Base-by-base conservation (phyloP, 1,140 invertebrate genomes). In the Orius insidiosus region DNA sequence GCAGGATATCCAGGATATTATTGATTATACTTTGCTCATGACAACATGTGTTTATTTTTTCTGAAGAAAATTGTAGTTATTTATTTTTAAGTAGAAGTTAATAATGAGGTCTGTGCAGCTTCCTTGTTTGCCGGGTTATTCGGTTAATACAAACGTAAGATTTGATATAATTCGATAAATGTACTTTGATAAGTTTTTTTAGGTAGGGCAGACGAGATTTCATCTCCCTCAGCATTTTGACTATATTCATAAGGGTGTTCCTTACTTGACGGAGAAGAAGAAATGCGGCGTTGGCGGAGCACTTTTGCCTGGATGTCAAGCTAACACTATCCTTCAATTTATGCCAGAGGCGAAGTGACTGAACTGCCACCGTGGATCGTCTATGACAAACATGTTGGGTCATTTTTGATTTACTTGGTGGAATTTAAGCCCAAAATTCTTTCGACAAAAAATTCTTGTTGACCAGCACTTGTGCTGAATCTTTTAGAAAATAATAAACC, bases 351-450 rank as follows among this genome's bases (percentile, higher is more conserved):
- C 45, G 73, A 80, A 55, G 73, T 70, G 2, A 66, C 70, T 1
- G 76, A 78, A 53, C 54, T 80, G 33, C 86, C 86, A 1, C 64
- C 79, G 1, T 93, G 87, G 87, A 66, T 92, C 19, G 74, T 78
- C 35, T 89, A 80, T 61, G 85, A 92, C 58, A 82, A 85, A 64
- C 73, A 90, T 64, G 82, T 80, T 80, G 58, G 47, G 10, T 51
- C 35, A 30, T 14, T 45, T 35, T 42, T 18, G 24, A 24, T 24
- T 24, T 24, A 24, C 3, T 24, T 4, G 24, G 24, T 24, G 24
- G 38, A 15, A 36, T 51, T 43, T n/a, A n/a, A n/a, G n/a, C n/a
- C n/a, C n/a, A n/a, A n/a, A n/a, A n/a, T n/a, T n/a, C n/a, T n/a
- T n/a, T n/a, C n/a, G n/a, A n/a, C n/a, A n/a, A n/a, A n/a, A n/a